Conservation (phyloP, 2,797 vertebrate species). For the Siniperca undulata region DNA sequence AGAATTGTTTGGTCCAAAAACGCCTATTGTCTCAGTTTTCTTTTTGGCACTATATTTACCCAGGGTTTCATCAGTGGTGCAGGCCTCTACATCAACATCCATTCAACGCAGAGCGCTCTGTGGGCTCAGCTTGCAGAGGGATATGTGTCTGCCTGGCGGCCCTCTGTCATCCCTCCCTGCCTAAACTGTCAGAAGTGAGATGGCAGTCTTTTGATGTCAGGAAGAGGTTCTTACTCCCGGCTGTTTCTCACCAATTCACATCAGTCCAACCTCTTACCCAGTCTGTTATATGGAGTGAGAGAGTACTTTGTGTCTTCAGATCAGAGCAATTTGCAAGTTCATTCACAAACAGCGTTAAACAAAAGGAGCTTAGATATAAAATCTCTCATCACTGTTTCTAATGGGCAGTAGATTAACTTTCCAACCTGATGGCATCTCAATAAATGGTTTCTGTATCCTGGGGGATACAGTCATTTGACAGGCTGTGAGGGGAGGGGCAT, state of each 20-base stretch:
- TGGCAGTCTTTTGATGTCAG: conserved; percentile 90
- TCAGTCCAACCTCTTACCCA: conserved; percentile 84
- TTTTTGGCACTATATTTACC: conserved; percentile 20
- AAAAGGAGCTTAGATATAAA: conserved; percentile 89
- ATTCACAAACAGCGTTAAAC: conserved; percentile 87
- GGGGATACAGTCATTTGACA: too few species aligned
- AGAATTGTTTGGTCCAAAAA: too few species aligned
- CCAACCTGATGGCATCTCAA: conserved; percentile 55
- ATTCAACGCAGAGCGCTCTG: conserved; percentile 36
- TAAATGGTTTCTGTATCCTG: neutral
- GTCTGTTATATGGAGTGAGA: conserved; percentile 85
- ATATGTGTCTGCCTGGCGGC: conserved; percentile 76
- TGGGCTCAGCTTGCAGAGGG: conserved; percentile 54
- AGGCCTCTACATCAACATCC: conserved; percentile 32
- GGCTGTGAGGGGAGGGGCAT: too few species aligned
- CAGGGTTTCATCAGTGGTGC: conserved; percentile 33
- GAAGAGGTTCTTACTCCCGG: conserved; percentile 86
- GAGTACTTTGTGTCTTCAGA: conserved; percentile 90
- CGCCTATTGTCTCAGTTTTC: conserved; percentile 21
- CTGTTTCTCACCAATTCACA: conserved; percentile 90
- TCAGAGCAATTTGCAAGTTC: conserved; percentile 95
- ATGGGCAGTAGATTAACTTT: conserved; percentile 66
- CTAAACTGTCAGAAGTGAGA: conserved; percentile 83
- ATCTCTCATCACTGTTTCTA: conserved; percentile 86
- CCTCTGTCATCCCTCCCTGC: conserved; percentile 55